A percentile compares a stretch with the other conserved stretches of the same genome.
Evolutionary conservation across 2,797 vertebrate genomes (phyloP).

Genomic region (Heterohyrax brucei): DNA sequence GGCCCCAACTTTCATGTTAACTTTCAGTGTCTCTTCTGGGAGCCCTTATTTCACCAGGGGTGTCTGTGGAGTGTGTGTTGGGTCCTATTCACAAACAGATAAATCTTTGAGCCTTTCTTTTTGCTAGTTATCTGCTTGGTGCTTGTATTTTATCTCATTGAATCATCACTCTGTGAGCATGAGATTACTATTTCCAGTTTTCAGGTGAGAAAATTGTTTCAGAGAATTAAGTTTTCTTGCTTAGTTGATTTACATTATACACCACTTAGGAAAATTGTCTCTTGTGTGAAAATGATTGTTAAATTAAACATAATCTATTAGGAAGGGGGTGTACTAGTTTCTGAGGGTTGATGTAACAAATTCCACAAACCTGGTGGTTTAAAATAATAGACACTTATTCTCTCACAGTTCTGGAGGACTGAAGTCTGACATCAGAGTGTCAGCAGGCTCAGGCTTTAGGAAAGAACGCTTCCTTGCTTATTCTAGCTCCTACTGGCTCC

Average conservation of each 20-base stretch:
- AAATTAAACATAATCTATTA: not conserved
- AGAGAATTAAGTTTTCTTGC: conserved; percentile 38
- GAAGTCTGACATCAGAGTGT: conserved; percentile 50
- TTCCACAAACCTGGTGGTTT: not conserved
- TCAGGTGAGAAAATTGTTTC: conserved; percentile 42
- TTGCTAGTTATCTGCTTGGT: conserved; percentile 45
- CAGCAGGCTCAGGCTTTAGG: not conserved
- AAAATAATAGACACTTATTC: not conserved
- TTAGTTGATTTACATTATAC: conserved; percentile 35
- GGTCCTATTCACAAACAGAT: not conserved
- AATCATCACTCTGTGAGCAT: conserved; percentile 50
- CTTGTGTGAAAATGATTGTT: conserved; percentile 22
- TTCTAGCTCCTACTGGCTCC: not conserved
- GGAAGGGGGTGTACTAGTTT: conserved; percentile 37
- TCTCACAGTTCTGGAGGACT: conserved; percentile 7
- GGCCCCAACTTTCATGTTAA: conserved; percentile 40
- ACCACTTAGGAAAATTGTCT: conserved; percentile 47
- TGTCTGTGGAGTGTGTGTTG: not conserved
- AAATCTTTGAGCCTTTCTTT: conserved; percentile 45
- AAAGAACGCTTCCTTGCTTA: not conserved
- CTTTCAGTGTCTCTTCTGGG: not conserved
- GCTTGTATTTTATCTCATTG: conserved; percentile 48
- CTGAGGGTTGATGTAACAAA: conserved; percentile 27
- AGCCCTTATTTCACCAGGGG: conserved; percentile 18
- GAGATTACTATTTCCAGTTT: conserved; percentile 14